Percentiles rank a stretch among this genome's conserved stretches.
Conservation (phyloP, 1,140 invertebrate genomes). For the Drosophila elegans region DNA sequence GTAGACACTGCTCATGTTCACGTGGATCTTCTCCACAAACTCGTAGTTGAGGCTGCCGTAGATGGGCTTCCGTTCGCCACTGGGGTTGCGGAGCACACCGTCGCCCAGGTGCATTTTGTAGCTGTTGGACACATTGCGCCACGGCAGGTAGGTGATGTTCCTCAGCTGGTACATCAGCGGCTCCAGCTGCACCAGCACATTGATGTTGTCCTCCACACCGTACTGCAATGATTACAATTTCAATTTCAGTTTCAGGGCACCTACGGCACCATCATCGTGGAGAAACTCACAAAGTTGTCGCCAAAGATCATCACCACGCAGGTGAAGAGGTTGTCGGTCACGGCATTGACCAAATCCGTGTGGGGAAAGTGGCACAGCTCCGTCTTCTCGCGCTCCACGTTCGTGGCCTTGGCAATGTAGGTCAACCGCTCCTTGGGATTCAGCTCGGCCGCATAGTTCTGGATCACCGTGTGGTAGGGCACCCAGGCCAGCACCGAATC, state of each 20-base stretch:
- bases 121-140: constrained; percentile 73
- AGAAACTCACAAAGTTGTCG: constrained; percentile 76
- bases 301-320: constrained; percentile 82
- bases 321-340: constrained; percentile 70
- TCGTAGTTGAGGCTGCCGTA: constrained; percentile 74
- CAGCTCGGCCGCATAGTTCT: constrained; percentile 63
- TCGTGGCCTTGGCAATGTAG: constrained; percentile 78
- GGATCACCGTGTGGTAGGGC: constrained; percentile 65
- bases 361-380: constrained; percentile 78
- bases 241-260: too few species aligned
- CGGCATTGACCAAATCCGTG: constrained; percentile 71
- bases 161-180: constrained; percentile 74
- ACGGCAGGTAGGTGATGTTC: constrained; percentile 73
- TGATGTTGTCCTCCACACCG: constrained; percentile 73
- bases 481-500: constrained; percentile 71
- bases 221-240: constrained; percentile 44
- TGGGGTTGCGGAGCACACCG: constrained; percentile 64
- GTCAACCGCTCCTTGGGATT: constrained; percentile 75
- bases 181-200: constrained; percentile 74
- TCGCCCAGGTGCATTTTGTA: constrained; percentile 72
- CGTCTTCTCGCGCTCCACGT: constrained; percentile 69
- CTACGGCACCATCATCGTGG: not conserved
- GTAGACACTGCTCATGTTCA: constrained; percentile 63
- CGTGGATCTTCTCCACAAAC: constrained; percentile 70
- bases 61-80: constrained; percentile 68